Base-by-base conservation (phyloP, 2,888 invertebrate genomes). In the Eilema griseolum region DNA sequence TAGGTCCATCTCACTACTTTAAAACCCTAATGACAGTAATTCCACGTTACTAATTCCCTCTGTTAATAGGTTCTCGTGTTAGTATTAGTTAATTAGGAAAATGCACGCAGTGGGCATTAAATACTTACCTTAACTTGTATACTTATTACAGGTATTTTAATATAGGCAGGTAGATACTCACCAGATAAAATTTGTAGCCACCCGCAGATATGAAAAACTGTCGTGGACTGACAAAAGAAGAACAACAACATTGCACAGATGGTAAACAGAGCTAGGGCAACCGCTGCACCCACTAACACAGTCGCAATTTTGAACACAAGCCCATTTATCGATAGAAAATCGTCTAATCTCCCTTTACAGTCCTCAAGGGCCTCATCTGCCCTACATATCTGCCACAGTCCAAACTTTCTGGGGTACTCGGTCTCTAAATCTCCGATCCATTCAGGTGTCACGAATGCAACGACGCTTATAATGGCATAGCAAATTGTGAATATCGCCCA, bases 401-500 rank as follows among this genome's bases (percentile, higher is more conserved):
- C 99, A 87, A 99, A 98, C 91, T 98, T 98, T 69, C 99, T 99
- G 1, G 98, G 98, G 86, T 97, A 97, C 82, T 98, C 98, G 77
- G 98, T 97, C 83, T 97, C 97, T 83, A 97, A 95, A 93, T 98
- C 98, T 16, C 98, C 98, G 76, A 98, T 96, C 98, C 98, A 98
- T 94, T 99, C 98, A 61, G 99, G 99, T 76, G 99, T 99, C 72
- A 99, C 97, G 92, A 99, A 99, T 7, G 99, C 98, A 46, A 99
- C 98, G 82, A 98, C 97, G 86, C 98, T 97, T 88, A 99, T 98
- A 88, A 99, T 99, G 78, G 98, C 98, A 92, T 98, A 99, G 94
- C 99, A 99, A 89, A 99, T 98, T 81, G 99, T 98, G 94, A 99
- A 99, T 89, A 99, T 98, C 76, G 98, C 99, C 99, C 99, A 99